phyloP scores from a whole-genome alignment of 2,113 vertebrate genomes.

The Ageneiosus marmoratus region DNA sequence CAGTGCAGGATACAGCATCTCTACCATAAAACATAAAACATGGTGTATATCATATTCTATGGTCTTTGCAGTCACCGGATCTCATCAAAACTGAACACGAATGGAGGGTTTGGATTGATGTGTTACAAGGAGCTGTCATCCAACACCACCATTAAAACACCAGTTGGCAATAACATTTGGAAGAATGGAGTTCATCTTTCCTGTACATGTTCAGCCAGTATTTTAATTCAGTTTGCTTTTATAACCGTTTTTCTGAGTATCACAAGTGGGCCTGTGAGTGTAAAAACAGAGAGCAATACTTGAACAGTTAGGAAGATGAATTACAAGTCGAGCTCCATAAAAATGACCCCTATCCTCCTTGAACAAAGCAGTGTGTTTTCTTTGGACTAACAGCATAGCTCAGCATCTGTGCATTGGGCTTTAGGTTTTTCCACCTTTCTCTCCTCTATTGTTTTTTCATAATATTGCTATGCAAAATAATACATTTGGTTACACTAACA shows the following conservation, averaged over 20 bases:
- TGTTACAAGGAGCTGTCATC: not conserved
- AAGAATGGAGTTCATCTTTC: not conserved
- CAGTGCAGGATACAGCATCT: not conserved
- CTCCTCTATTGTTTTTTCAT: not conserved
- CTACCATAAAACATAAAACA: not conserved
- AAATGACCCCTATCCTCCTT: constrained; percentile 36
- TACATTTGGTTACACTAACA: not conserved
- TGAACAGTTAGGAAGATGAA: constrained; percentile 42
- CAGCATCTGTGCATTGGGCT: constrained; percentile 36
- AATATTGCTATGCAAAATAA: constrained; percentile 1
- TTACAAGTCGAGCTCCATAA: constrained; percentile 36
- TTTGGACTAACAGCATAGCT: constrained; percentile 49
- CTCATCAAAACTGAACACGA: not conserved
- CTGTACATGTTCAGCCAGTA: not conserved
- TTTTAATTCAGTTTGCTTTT: not conserved
- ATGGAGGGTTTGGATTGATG: not conserved
- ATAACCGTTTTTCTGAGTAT: not conserved
- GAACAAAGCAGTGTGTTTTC: constrained; percentile 51
- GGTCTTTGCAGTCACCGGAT: not conserved
- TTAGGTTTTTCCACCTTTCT: constrained; percentile 26
- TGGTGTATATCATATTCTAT: not conserved
- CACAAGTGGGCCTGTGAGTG: constrained; percentile 11
- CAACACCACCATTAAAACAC: not conserved
- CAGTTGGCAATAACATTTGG: not conserved
- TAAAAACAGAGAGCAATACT: constrained; percentile 34